Evolutionary conservation across 2,797 vertebrate species (phyloP).

Genomic region (Ctenopoma kingsleyae): DNA sequence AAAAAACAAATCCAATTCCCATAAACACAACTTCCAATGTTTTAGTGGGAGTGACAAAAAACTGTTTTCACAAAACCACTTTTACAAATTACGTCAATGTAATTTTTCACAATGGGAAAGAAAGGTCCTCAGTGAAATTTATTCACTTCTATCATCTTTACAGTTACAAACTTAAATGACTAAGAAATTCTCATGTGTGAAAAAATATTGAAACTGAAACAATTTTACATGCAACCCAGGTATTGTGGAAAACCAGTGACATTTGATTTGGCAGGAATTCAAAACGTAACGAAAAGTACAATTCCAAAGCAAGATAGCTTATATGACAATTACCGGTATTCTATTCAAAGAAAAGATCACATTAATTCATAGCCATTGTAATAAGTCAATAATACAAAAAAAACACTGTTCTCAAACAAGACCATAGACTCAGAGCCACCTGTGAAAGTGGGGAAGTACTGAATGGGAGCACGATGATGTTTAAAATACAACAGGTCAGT

Average conservation of each 20-base stretch:
- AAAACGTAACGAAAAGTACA: constrained; percentile 29
- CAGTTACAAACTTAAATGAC: constrained; percentile 12
- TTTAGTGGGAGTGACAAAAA: constrained; percentile 11
- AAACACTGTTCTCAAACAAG: constrained; percentile 67
- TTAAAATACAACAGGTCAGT: constrained; percentile 38
- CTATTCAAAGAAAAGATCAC: constrained; percentile 53
- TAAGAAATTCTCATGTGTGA: constrained; percentile 12
- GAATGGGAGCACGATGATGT: background rate
- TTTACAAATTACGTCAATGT: constrained; percentile 11
- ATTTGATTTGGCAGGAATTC: constrained; percentile 39
- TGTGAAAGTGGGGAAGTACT: constrained; percentile 17
- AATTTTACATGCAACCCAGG: constrained; percentile 1
- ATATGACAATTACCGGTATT: constrained; percentile 65
- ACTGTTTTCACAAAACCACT: background rate
- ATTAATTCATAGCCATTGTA: constrained; percentile 15
- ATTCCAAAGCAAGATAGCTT: constrained; percentile 61
- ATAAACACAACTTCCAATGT: constrained; percentile 28
- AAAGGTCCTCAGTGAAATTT: constrained; percentile 19
- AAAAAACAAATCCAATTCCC: constrained; percentile 37
- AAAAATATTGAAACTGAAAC: constrained; percentile 18
- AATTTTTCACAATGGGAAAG: constrained; percentile 27
- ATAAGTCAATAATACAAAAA: constrained; percentile 57
- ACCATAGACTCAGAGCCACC: constrained; percentile 38
- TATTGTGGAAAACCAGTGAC: constrained; percentile 1
- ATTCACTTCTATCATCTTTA: background rate